These are phyloP conservation scores for Dicycla oo DNA, from an alignment of 2,888 invertebrate genomes.

Conservation along the genomic window DNA sequence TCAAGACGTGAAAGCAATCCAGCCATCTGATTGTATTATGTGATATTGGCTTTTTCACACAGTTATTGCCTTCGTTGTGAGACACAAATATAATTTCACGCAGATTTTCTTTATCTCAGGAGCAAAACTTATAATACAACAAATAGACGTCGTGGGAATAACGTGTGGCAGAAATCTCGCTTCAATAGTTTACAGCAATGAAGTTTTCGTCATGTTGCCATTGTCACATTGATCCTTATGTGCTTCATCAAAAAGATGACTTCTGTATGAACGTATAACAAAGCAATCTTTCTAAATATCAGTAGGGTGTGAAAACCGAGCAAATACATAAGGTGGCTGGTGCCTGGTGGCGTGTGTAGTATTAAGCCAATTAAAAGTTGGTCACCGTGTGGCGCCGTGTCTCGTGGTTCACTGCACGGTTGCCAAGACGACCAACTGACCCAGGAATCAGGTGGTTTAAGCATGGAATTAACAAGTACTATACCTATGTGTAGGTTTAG, in stretches of 20 bases:
- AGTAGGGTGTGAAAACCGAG: background rate
- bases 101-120: conserved; percentile 7
- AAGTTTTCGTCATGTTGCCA: background rate
- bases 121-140: conserved; percentile 1
- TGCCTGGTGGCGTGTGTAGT: background rate
- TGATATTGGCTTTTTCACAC: background rate
- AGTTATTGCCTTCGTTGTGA: conserved; percentile 2
- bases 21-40: background rate
- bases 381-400: background rate
- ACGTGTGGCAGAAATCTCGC: background rate
- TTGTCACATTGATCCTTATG: conserved; percentile 3
- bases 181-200: conserved; percentile 5
- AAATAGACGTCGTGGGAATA: background rate
- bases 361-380: conserved; percentile 58
- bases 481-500: background rate
- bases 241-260: background rate
- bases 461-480: background rate
- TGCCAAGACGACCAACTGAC: background rate
- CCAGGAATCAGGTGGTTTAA: background rate
- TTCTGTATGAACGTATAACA: background rate
- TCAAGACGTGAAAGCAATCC: background rate
- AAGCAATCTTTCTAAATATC: conserved; percentile 4
- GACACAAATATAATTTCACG: conserved; percentile 15
- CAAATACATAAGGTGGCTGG: background rate
- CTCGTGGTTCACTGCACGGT: conserved; percentile 5